Base-by-base conservation (phyloP, 2,797 vertebrate genomes). In the Gephyroberyx darwinii region DNA sequence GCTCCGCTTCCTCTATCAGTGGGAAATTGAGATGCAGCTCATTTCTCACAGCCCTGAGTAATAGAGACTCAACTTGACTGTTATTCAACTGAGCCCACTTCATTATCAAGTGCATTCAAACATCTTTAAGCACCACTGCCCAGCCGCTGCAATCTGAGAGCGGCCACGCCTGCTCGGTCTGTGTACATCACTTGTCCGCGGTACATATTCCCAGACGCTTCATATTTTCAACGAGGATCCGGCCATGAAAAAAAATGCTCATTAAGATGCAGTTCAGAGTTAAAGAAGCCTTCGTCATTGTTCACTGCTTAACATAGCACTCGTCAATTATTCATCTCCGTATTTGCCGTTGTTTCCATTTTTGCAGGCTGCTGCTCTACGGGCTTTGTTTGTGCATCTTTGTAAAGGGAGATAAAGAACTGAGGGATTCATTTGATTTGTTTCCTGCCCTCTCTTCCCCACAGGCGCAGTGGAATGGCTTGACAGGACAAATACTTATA, bases 401-500 rank as follows among this genome's bases (percentile, higher is more conserved):
- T 74, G 50, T 58, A 13, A 65, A 19, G 39, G 67, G 63, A 76
- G 20, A 39, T 33, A 26, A 71, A 56, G 48, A 60, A 69, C 17
- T 26, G 33, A 76, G 13, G 12, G 22, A 74, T 53, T 77, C 59
- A 69, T 58, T 48, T 68, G 3, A 69, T 78, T 62, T 77, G 57
- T 78, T 74, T 77, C 75, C 37, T 74, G 58, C 35, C 3, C 74
- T 64, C 53, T 74, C 47, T 67, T 57, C 52, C 33, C 76, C 70
- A 53, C 87, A 99, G 98, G 95, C 95, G 50, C 96, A 94, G 17
- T 98, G 96, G 97, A 95, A 96, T 13, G 98, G 98, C 66, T 92
- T 99, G 89, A 99, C 97, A 2, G 98, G 98, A 57, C 95, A 94
- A 74, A 98, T 99, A 77, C 91, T 93, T 85, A 96, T 99, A 90